Percentiles rank a stretch among this genome's conserved stretches.
Evolutionary conservation across 2,113 vertebrate genomes (phyloP).

Genomic region (Tupaia chinensis): DNA sequence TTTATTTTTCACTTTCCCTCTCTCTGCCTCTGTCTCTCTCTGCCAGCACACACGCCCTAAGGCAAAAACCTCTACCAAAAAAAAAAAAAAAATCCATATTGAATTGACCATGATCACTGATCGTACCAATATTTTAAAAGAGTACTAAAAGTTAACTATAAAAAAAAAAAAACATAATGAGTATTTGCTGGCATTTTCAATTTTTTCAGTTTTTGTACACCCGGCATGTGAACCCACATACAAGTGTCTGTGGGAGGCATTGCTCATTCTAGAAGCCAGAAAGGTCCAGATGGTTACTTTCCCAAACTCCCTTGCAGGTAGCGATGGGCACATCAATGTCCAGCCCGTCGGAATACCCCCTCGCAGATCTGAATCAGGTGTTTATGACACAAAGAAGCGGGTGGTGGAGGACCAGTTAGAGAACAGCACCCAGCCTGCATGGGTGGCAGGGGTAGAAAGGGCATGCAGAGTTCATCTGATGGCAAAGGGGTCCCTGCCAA

Average conservation of each 20-base stretch:
- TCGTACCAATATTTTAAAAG: background rate
- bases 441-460: background rate
- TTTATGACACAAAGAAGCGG: background rate
- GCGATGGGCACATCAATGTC: background rate
- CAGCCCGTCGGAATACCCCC: no score
- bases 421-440: background rate
- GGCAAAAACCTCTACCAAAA: no score
- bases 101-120: background rate
- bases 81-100: background rate
- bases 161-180: background rate
- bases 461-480: background rate
- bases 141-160: background rate
- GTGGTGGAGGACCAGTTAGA: background rate
- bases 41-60: no score
- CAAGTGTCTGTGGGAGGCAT: background rate
- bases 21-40: no score
- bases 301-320: background rate
- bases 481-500: background rate
- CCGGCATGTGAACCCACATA: background rate
- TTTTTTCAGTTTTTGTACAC: background rate
- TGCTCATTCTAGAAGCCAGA: background rate
- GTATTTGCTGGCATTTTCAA: background rate
- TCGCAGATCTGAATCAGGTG: background rate
- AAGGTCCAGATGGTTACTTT: background rate
- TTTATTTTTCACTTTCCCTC: no score